A percentile compares a stretch with the other conserved stretches of the same genome.
phyloP scores from a whole-genome alignment of 2,888 invertebrate genomes.

The Epistrophe eligans region DNA sequence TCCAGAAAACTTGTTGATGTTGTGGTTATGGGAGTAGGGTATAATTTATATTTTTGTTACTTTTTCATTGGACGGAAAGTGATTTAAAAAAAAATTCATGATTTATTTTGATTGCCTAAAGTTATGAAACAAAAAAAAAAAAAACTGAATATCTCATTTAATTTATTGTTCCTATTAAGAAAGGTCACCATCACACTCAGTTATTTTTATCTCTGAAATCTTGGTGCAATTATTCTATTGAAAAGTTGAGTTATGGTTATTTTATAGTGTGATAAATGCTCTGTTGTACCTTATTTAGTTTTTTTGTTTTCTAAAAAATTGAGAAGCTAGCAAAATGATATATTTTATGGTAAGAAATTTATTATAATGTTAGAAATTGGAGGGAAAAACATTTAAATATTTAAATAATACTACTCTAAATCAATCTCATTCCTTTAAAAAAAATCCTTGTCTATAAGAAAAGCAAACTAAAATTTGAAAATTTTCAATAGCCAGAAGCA shows the following conservation, averaged over 20 bases:
- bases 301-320: too few relatives aligned
- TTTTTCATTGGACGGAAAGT: neutral
- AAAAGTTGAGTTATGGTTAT: neutral
- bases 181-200: neutral
- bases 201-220: neutral
- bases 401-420: too few relatives aligned
- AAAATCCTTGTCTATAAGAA: too few relatives aligned
- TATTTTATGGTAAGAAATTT: too few relatives aligned
- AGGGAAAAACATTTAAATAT: too few relatives aligned
- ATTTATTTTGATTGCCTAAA: neutral
- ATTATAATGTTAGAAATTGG: too few relatives aligned
- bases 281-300: neutral
- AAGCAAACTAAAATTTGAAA: too few relatives aligned
- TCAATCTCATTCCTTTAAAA: too few relatives aligned
- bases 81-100: neutral
- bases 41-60: conserved; percentile 14
- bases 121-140: neutral
- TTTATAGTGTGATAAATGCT: neutral
- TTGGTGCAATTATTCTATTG: neutral
- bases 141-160: neutral
- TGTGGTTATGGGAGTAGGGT: neutral
- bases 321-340: too few relatives aligned
- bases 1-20: conserved; percentile 13
- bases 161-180: neutral
- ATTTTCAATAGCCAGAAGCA: too few relatives aligned